phyloP scores from a whole-genome alignment of 2,797 vertebrate species.

The Cossypha heuglini region DNA sequence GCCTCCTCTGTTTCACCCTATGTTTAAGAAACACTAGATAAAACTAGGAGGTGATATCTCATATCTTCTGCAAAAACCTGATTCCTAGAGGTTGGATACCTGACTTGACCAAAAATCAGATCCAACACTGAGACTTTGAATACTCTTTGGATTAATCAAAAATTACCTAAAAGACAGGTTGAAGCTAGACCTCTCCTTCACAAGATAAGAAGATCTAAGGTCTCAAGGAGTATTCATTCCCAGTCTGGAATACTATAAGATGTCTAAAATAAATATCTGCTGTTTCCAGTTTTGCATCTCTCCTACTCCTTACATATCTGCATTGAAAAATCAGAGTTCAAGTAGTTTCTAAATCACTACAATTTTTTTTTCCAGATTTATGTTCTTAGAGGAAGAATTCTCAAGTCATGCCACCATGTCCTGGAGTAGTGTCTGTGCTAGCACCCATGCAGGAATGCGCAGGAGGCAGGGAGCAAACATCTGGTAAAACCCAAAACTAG shows the following conservation, averaged over 20 bases:
- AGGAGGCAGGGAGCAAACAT: neutral
- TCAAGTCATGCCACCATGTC: accelerated
- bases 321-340: neutral
- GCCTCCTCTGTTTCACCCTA: neutral
- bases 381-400: neutral
- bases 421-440: neutral
- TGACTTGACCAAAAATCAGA: neutral
- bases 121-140: neutral
- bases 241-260: neutral
- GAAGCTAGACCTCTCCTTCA: neutral
- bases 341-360: neutral
- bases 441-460: neutral
- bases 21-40: neutral
- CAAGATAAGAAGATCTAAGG: neutral
- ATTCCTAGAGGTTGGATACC: neutral
- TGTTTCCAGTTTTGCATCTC: neutral
- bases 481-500: neutral
- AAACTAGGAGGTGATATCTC: neutral
- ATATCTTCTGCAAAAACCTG: neutral
- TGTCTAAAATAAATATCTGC: neutral
- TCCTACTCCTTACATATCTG: neutral
- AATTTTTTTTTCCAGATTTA: neutral
- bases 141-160: neutral
- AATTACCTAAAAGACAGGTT: neutral
- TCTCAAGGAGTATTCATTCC: neutral